These are phyloP conservation scores for Cavia porcellus DNA, from an alignment of 2,113 vertebrate genomes.

Conservation along the genomic window DNA sequence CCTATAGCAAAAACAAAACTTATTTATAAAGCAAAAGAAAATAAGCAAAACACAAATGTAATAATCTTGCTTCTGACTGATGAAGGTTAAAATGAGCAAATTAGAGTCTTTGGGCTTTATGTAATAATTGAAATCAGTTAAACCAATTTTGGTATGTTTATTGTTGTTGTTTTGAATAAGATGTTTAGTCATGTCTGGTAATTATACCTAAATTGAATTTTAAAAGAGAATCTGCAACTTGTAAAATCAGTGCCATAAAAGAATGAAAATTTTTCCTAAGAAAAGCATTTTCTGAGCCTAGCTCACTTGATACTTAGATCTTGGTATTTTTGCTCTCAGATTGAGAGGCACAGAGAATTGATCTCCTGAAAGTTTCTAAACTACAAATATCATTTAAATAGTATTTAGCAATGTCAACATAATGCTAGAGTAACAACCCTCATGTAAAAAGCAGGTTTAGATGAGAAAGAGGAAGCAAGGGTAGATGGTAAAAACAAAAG, in stretches of 20 bases:
- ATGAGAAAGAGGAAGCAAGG: not conserved
- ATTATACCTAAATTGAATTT: slow-evolving; percentile 54
- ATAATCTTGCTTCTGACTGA: slow-evolving; percentile 50
- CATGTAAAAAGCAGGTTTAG: not conserved
- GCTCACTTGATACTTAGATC: not conserved
- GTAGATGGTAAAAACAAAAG: slow-evolving; percentile 30
- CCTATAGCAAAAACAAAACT: slow-evolving; percentile 74
- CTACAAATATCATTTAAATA: slow-evolving; percentile 42
- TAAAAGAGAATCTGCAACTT: not conserved
- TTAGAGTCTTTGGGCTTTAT: not conserved
- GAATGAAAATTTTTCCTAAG: not conserved
- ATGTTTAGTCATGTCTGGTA: not conserved
- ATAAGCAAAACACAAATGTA: slow-evolving; percentile 57
- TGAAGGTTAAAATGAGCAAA: slow-evolving; percentile 16
- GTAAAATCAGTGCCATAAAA: not conserved
- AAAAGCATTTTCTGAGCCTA: not conserved
- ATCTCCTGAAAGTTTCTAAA: slow-evolving; percentile 59
- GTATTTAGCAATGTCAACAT: slow-evolving; percentile 25
- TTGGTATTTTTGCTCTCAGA: slow-evolving; percentile 21
- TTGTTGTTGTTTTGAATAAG: slow-evolving; percentile 43
- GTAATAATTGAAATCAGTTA: slow-evolving; percentile 46
- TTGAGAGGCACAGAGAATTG: slow-evolving; percentile 44
- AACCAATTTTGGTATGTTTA: slow-evolving; percentile 21
- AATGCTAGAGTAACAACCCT: slow-evolving; percentile 12
- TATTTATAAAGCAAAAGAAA: slow-evolving; percentile 74